phyloP scores from a whole-genome alignment of 2,797 vertebrate genomes.

The Schizopygopsis pylzovi region DNA sequence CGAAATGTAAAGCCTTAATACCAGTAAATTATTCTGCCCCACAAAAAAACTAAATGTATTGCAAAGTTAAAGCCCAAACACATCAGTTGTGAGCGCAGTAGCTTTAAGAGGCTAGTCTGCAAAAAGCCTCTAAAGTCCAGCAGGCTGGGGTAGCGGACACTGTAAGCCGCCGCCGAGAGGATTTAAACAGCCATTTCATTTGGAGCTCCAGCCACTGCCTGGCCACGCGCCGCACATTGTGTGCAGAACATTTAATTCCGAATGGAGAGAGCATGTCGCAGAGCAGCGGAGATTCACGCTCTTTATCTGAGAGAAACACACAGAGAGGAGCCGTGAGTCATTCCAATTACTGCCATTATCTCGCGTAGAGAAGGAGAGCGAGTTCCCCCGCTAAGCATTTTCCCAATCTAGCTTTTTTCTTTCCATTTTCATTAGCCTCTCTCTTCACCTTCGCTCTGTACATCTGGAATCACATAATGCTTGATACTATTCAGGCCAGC shows the following conservation, averaged over 20 bases:
- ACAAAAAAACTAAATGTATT: conserved; percentile 27
- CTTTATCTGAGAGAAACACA: conserved; percentile 84
- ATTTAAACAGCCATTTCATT: conserved; percentile 83
- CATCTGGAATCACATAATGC: conserved; percentile 40
- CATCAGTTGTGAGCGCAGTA: conserved; percentile 40
- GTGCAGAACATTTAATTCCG: conserved; percentile 80
- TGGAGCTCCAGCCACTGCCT: conserved; percentile 59
- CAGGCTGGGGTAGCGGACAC: conserved; percentile 73
- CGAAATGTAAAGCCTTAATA: conserved; percentile 41
- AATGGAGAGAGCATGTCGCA: conserved; percentile 59
- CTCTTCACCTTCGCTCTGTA: conserved; percentile 40
- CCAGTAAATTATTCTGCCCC: conserved; percentile 16
- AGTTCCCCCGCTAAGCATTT: conserved; percentile 34
- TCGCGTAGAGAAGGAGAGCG: conserved; percentile 63
- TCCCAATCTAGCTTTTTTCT: conserved; percentile 41
- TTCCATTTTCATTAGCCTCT: conserved; percentile 49
- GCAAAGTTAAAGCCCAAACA: conserved; percentile 44
- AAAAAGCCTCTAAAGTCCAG: conserved; percentile 51
- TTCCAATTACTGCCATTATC: conserved; percentile 84
- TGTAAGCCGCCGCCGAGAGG: conserved; percentile 75
- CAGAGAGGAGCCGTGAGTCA: conserved; percentile 79
- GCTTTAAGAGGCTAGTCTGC: conserved; percentile 43
- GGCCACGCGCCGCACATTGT: conserved; percentile 61
- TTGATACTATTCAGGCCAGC: conserved; percentile 29
- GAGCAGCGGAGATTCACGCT: conserved; percentile 73